phyloP scores from a whole-genome alignment of 2,888 invertebrate genomes.

The Calephelis perditalis region DNA sequence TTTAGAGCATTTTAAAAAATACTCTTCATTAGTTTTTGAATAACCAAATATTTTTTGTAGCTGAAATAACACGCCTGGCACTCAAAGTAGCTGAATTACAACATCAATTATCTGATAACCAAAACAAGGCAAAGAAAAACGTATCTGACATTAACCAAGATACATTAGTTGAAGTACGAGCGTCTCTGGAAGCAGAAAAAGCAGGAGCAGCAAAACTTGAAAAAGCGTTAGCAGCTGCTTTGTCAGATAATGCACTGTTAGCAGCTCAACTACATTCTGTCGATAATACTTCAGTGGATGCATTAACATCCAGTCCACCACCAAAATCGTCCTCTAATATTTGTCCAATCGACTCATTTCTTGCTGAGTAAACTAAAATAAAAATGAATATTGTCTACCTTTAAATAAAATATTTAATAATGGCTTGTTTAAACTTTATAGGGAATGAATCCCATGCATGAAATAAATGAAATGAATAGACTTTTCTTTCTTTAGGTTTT shows the following conservation, averaged over 20 bases:
- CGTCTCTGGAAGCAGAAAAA: slow-evolving; percentile 53
- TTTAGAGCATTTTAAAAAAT: no score
- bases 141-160: slow-evolving; percentile 37
- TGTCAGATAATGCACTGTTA: slow-evolving; percentile 54
- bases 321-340: slow-evolving; percentile 36
- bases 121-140: slow-evolving; percentile 29
- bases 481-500: no score
- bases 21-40: no score
- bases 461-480: no score
- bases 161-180: slow-evolving; percentile 44
- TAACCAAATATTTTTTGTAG: slow-evolving; percentile 36
- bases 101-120: slow-evolving; percentile 34
- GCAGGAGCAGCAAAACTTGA: slow-evolving; percentile 52
- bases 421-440: no score
- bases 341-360: slow-evolving; percentile 57
- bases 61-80: slow-evolving; percentile 51
- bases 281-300: slow-evolving; percentile 37
- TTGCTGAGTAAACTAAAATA: slow-evolving; percentile 48
- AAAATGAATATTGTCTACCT: no score
- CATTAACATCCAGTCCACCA: slow-evolving; percentile 28
- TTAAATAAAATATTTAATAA: no score
- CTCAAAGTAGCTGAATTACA: slow-evolving; percentile 49
- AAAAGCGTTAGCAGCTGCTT: slow-evolving; percentile 51
- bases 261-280: slow-evolving; percentile 44
- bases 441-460: no score